Conservation (phyloP, 2,888 invertebrate species). For the Brachyopa scutellaris region DNA sequence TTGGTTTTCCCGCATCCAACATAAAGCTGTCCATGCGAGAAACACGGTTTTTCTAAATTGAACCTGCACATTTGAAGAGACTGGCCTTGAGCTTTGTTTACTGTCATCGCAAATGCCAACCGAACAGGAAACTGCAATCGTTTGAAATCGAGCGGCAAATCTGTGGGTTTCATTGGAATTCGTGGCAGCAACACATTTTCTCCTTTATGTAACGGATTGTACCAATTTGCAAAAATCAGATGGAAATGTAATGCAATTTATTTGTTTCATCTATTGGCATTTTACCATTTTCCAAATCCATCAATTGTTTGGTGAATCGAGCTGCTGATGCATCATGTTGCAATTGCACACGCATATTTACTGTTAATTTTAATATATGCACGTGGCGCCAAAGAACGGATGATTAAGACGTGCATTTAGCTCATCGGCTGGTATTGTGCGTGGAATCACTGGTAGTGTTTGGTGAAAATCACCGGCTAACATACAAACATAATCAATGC, state of each 20-base stretch:
- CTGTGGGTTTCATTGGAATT: constrained; percentile 77
- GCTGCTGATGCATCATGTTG: not conserved
- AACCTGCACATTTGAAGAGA: constrained; percentile 74
- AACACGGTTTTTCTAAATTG: constrained; percentile 74
- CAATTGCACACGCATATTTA: not conserved
- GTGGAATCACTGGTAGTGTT: constrained; percentile 74
- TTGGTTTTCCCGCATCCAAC: constrained; percentile 74
- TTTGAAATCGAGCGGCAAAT: constrained; percentile 76
- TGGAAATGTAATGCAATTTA: constrained; percentile 73
- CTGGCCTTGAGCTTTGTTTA: constrained; percentile 78
- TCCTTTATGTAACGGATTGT: constrained; percentile 57
- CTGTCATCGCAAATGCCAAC: constrained; percentile 76
- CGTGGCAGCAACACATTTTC: constrained; percentile 75
- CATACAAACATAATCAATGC: constrained; percentile 68
- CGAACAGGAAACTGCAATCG: constrained; percentile 77
- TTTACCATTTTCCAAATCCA: not conserved
- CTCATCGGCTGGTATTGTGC: constrained; percentile 73
- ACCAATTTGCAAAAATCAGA: too few relatives aligned
- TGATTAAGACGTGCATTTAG: constrained; percentile 73
- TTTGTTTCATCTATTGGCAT: constrained; percentile 49
- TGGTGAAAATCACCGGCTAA: constrained; percentile 75
- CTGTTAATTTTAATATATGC: not conserved
- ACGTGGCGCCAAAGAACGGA: too few relatives aligned
- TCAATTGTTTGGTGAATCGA: not conserved
- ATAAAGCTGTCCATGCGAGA: constrained; percentile 76